Base-by-base conservation (phyloP, 2,113 vertebrate species). In the Atractosteus spatula region DNA sequence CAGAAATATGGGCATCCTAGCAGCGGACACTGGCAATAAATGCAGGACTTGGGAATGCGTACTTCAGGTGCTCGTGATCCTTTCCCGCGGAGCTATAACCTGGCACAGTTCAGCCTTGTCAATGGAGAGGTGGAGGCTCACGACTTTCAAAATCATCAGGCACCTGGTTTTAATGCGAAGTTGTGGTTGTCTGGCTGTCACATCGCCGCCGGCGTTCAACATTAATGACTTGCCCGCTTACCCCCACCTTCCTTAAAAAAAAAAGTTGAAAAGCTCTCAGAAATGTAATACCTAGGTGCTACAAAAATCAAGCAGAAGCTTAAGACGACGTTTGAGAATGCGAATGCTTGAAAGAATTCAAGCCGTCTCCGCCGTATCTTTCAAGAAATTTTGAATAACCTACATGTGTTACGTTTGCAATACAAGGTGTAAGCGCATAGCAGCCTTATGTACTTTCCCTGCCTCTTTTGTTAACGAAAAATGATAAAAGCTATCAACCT, bases 171-270 rank as follows among this genome's bases (percentile, higher is more conserved):
- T 8, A 43, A 57, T 63, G 54, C 41, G 13, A 61, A 56, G 68
- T 55, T 54, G 59, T 70, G 68, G 17, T 10, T 47, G 57, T 56
- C 45, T 74, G 56, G 72, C 59, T 55, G 29, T 74, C 56, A 62
- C 44, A 68, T 61, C 5, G 11, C 41, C 43, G 55, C 65, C 43
- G 56, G 45, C 67, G 55, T 55, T 11, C 29, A 74, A 74, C 68
- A 61, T 69, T 47, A 63, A 64, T 43, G 13, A 74, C n/a, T 47
- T 44, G 8, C 47, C 41, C 67, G 44, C 57, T 67, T 63, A 41
- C 56, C 56, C 64, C 43, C 62, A 68, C 66, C 66, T 68, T n/a
- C 14, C 66, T n/a, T 2, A 17, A 17, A 69, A 56, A 69, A 43
- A 11, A 3, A 59, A 69, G 55, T 59, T 69, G 29, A 56, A 13